Evolutionary conservation across 2,797 vertebrate species (phyloP).

Genomic region (Lophotriccus pileatus): DNA sequence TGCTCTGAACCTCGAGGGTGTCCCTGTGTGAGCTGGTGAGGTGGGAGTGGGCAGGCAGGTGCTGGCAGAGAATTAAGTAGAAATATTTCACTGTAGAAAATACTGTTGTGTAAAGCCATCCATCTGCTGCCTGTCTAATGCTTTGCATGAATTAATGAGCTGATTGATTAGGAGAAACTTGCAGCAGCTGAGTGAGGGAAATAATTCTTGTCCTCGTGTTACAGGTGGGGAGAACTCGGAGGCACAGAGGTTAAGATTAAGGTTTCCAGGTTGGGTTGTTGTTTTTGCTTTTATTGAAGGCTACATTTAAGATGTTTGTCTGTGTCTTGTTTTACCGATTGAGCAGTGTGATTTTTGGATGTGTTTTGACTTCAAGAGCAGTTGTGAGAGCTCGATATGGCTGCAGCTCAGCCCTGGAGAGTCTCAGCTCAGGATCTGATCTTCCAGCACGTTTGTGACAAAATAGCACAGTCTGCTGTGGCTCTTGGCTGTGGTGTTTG

Average conservation of each 20-base stretch:
- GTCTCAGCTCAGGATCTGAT: not conserved
- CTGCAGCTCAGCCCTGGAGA: not conserved
- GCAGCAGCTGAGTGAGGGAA: not conserved
- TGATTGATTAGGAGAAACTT: conserved; percentile 39
- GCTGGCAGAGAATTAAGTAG: not conserved
- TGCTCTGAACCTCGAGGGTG: rapidly evolving
- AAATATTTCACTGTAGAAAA: not conserved
- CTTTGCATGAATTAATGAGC: conserved; percentile 46
- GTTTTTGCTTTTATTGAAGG: not conserved
- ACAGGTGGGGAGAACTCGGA: not conserved
- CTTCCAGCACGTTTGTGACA: not conserved
- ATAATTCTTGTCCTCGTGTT: not conserved
- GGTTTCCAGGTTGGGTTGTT: not conserved
- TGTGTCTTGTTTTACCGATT: not conserved
- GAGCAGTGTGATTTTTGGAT: not conserved
- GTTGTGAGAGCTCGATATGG: not conserved
- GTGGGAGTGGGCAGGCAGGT: not conserved
- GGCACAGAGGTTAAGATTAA: not conserved
- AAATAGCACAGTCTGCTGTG: not conserved
- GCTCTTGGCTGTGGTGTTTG: not conserved
- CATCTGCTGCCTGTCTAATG: conserved; percentile 22
- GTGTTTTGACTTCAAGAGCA: not conserved
- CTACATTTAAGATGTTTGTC: not conserved
- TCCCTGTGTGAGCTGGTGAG: not conserved
- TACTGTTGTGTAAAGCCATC: not conserved